Percentiles rank a stretch among this genome's conserved stretches.
phyloP scores from a whole-genome alignment of 1,140 invertebrate genomes.

The Pogonognathellus flavescens region DNA sequence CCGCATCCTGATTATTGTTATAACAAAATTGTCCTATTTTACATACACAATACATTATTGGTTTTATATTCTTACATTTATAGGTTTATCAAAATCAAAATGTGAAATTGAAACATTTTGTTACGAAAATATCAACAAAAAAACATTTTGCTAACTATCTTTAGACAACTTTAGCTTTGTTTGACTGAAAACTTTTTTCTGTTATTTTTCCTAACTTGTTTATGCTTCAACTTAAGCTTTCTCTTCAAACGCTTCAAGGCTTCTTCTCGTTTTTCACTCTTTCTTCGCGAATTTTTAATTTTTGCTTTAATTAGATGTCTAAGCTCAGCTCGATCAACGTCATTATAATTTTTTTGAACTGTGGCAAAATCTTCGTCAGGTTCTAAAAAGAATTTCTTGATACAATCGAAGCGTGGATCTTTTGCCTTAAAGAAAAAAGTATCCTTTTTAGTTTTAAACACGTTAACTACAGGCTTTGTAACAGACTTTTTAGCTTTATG shows the following conservation, averaged over 20 bases:
- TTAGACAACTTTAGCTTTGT: too few species aligned
- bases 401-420: slow-evolving; percentile 14
- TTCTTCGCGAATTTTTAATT: slow-evolving; percentile 48
- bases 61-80: too few species aligned
- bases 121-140: too few species aligned
- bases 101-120: too few species aligned
- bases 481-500: not conserved
- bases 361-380: slow-evolving; percentile 19
- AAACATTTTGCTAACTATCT: too few species aligned
- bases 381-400: slow-evolving; percentile 52
- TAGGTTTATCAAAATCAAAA: too few species aligned
- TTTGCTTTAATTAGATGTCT: slow-evolving; percentile 53
- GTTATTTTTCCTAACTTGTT: slow-evolving; percentile 10
- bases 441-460: not conserved
- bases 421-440: slow-evolving; percentile 28
- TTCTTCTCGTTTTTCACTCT: slow-evolving; percentile 45
- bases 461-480: not conserved
- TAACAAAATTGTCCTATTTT: too few species aligned
- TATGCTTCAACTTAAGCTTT: slow-evolving; percentile 40
- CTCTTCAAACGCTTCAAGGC: slow-evolving; percentile 30
- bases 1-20: too few species aligned
- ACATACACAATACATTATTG: too few species aligned
- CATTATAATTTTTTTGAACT: slow-evolving; percentile 3
- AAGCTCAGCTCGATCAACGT: slow-evolving; percentile 45
- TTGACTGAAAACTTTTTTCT: slow-evolving; percentile 45